These are phyloP conservation scores for Myotis davidii DNA, from an alignment of 2,113 vertebrate species.

Conservation along the genomic window DNA sequence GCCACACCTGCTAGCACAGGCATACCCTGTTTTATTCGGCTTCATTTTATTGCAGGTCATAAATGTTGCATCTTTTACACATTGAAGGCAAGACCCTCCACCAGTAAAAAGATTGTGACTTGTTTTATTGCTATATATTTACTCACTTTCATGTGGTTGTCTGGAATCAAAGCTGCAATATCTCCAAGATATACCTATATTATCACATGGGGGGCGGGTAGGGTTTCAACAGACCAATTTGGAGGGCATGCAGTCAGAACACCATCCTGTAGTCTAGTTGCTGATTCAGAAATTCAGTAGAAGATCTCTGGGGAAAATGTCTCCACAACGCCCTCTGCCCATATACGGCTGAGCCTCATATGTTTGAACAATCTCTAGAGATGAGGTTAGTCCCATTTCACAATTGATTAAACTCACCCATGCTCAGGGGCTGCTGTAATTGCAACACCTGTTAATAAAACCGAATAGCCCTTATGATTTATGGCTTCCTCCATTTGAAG, in stretches of 20 bases:
- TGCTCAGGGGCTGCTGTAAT: background rate
- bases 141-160: background rate
- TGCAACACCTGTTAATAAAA: conserved; percentile 18
- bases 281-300: background rate
- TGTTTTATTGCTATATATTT: background rate
- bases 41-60: background rate
- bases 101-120: background rate
- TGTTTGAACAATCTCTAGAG: background rate
- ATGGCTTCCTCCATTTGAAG: background rate
- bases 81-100: background rate
- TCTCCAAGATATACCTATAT: background rate
- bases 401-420: conserved; percentile 9
- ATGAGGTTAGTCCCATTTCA: background rate
- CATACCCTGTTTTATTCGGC: too few relatives aligned
- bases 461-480: background rate
- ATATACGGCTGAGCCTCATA: background rate
- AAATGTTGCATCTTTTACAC: background rate
- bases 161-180: background rate
- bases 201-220: background rate
- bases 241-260: background rate
- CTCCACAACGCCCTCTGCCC: background rate
- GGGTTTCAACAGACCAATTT: background rate
- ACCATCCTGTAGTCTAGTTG: background rate
- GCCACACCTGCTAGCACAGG: background rate
- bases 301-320: background rate